A percentile compares a stretch with the other conserved stretches of the same genome.
Evolutionary conservation across 2,113 vertebrate genomes (phyloP).

Genomic region (Pungitius pungitius): DNA sequence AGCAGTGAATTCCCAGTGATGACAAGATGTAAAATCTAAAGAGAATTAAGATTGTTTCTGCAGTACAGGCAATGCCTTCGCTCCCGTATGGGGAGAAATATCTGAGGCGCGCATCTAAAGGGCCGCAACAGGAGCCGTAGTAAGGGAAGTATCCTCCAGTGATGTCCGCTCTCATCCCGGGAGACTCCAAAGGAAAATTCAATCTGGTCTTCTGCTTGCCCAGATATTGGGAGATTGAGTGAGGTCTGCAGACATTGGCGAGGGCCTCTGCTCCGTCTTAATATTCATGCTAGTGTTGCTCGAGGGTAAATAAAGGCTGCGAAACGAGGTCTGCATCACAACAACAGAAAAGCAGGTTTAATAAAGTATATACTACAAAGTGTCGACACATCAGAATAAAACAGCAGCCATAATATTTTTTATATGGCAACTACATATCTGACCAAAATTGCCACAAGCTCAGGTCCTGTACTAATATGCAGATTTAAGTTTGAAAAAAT

Average conservation of each 20-base stretch:
- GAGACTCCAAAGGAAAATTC: constrained; percentile 72
- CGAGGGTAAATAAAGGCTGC: constrained; percentile 42
- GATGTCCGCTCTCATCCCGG: constrained; percentile 60
- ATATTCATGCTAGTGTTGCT: constrained; percentile 45
- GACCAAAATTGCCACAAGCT: neutral
- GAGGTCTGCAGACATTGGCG: constrained; percentile 58
- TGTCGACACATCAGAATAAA: neutral
- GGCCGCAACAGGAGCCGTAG: constrained; percentile 36
- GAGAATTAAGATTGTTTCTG: constrained; percentile 39
- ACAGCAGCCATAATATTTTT: constrained; percentile 8
- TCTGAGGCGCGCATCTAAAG: constrained; percentile 56
- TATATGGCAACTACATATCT: neutral
- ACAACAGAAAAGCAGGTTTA: constrained; percentile 25
- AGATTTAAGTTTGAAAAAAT: neutral
- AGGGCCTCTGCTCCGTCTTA: constrained; percentile 50
- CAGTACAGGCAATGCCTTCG: constrained; percentile 7
- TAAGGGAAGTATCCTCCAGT: constrained; percentile 54
- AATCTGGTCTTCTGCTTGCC: constrained; percentile 71
- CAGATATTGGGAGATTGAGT: constrained; percentile 73
- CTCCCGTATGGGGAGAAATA: constrained; percentile 49
- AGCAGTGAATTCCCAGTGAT: constrained; percentile 59
- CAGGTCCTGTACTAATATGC: neutral
- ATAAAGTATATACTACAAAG: neutral
- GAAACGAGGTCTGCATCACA: constrained; percentile 46
- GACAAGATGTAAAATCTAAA: constrained; percentile 60